Evolutionary conservation across 2,888 invertebrate species (phyloP).

Genomic region (Amblyjoppa fuscipennis): DNA sequence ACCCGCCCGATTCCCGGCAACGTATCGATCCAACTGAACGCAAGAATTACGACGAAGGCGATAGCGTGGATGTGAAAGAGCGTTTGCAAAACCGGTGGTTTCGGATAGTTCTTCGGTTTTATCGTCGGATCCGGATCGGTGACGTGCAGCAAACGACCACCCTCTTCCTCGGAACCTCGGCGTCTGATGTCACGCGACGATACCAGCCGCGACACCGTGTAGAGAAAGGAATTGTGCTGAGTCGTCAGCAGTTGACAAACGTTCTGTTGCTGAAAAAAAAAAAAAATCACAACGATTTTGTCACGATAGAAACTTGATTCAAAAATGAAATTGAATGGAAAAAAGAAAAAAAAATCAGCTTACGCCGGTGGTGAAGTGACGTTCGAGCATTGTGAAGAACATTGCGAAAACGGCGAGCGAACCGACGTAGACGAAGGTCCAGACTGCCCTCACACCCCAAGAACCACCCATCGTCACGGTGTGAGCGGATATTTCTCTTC

Average conservation of each 20-base stretch:
- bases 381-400: slow-evolving; percentile 86
- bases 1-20: slow-evolving; percentile 87
- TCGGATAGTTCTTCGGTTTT: slow-evolving; percentile 80
- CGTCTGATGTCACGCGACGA: slow-evolving; percentile 85
- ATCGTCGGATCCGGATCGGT: slow-evolving; percentile 82
- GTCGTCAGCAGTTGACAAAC: slow-evolving; percentile 79
- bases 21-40: slow-evolving; percentile 86
- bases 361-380: slow-evolving; percentile 81
- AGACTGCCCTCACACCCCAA: slow-evolving; percentile 87
- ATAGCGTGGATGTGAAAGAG: slow-evolving; percentile 85
- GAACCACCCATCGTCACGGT: slow-evolving; percentile 76
- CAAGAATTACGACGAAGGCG: slow-evolving; percentile 83
- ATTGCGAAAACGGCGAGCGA: slow-evolving; percentile 87
- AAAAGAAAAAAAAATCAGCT: slow-evolving; percentile 74
- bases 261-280: slow-evolving; percentile 77
- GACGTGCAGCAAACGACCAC: slow-evolving; percentile 81
- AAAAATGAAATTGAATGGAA: neutral
- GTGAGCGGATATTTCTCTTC: slow-evolving; percentile 82
- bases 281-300: slow-evolving; percentile 48
- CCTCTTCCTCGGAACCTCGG: slow-evolving; percentile 79
- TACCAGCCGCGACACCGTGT: slow-evolving; percentile 86
- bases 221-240: slow-evolving; percentile 83
- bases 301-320: neutral
- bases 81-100: slow-evolving; percentile 80
- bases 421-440: slow-evolving; percentile 87